Conservation (phyloP, 2,888 invertebrate species). For the Habroteleia sp. region DNA sequence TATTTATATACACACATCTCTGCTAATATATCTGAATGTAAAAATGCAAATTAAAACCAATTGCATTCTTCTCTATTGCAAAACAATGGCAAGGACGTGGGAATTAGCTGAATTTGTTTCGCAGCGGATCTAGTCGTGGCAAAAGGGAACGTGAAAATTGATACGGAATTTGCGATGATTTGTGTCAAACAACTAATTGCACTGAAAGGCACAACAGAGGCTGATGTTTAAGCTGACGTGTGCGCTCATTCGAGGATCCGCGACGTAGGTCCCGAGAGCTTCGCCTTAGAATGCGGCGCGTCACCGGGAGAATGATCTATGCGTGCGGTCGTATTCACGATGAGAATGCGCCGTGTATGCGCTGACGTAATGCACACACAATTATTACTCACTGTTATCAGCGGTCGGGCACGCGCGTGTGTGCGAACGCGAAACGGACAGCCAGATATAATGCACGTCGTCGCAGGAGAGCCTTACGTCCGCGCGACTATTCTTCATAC, state of each 20-base stretch:
- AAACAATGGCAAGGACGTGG: too few species aligned
- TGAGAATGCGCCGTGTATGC: slow-evolving; percentile 66
- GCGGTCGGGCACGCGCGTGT: slow-evolving; percentile 39
- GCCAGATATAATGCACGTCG: slow-evolving; percentile 48
- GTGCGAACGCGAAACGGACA: slow-evolving; percentile 45
- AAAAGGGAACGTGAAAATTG: too few species aligned
- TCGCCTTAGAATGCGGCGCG: slow-evolving; percentile 64
- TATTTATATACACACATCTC: too few species aligned
- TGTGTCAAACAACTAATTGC: slow-evolving; percentile 21
- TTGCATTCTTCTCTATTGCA: too few species aligned
- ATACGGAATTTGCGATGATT: slow-evolving; percentile 4
- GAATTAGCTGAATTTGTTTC: too few species aligned
- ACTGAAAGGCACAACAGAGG: slow-evolving; percentile 12
- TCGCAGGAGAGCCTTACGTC: slow-evolving; percentile 46
- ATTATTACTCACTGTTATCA: slow-evolving; percentile 77
- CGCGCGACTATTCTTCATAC: slow-evolving; percentile 48
- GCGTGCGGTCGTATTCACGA: slow-evolving; percentile 71
- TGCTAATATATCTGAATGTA: too few species aligned
- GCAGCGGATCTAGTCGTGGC: too few species aligned
- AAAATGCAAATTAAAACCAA: too few species aligned
- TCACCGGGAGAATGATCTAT: slow-evolving; percentile 70
- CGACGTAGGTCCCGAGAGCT: slow-evolving; percentile 53
- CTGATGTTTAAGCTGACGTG: slow-evolving; percentile 49
- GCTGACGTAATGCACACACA: slow-evolving; percentile 75
- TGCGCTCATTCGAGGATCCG: slow-evolving; percentile 53